Evolutionary conservation across 2,888 invertebrate species (phyloP), one percentile per base, ranked within the genome.

Genomic region (Epistrophe grossulariae): DNA sequence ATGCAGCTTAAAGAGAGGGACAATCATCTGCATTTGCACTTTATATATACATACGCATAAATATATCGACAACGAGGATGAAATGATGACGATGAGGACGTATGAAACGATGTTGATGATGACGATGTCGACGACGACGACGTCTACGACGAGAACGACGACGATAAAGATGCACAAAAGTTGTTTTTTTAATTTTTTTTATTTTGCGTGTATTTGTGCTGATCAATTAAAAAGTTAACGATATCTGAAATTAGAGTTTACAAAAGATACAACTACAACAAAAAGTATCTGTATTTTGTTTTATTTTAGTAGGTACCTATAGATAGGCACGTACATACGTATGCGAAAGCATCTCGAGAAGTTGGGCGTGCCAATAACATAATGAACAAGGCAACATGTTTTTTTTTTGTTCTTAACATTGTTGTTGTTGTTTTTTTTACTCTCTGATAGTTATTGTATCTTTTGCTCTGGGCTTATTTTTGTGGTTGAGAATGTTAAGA

Each of bases 291-390:
- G 9, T 38, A 4, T 15, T 66, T 71, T n/a, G n/a, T n/a, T 66
- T 28, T 60, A 72, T 80, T 80, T 13, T 66, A 24, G 24, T 24
- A 24, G 24, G 24, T 3, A 24, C 24, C 13, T 52, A 35, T 50
- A 48, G 31, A 10, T 15, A 55, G 0, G 15, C 31, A 55, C 3
- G 7, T 28, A n/a, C 11, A 5, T 31, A 1, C 7, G n/a, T 57
- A 17, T 17, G 15, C 9, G 13, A 43, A n/a, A 71, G 64, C 82
- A 64, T 70, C 73, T 68, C 35, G 19, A 68, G 64, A 85, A 81
- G 73, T 82, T 78, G 92, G 91, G 91, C 91, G 91, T 91, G 91
- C 90, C 91, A 90, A 91, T 91, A 91, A 91, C 91, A 91, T 91
- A 91, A 91, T 92, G 92, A 91, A 91, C 91, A 91, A 89, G 89